Evolutionary conservation across 2,113 vertebrate genomes (phyloP), one percentile per base, ranked within the genome.

Genomic region (Illadopsis cleaveri): DNA sequence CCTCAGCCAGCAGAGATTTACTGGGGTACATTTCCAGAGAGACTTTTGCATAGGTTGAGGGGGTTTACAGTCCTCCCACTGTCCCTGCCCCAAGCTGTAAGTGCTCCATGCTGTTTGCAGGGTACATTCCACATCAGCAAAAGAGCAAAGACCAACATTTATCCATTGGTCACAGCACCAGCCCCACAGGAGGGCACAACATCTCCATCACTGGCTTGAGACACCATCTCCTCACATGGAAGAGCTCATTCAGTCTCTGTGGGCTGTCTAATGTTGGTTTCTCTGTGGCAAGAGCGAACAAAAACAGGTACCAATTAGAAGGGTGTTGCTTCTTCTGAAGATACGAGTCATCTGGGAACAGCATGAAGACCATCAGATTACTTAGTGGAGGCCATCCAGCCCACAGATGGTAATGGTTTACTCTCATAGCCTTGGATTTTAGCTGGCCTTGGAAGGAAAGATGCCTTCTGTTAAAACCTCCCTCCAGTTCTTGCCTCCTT

Each of bases 1-100:
- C 96, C 94, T 90, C 94, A 28, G 88, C 92, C 47, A 66, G 79
- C 93, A 44, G 60, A 93, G 90, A 88, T 96, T 96, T 95, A 93
- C 86, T 75, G 80, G 88, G 96, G 44, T 89, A 11, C 76, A 22
- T 54, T 96, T 93, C 82, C 94, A 96, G 44, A 68, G 87, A 77
- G 85, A 79, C 4, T 0, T 82, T 69, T 69, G 73, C 89, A 64
- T 40, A 68, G 80, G 53, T 44, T 62, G 53, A 47, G 12, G 5
- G 50, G 33, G 56, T 37, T 77, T 82, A 68, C 44, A 86, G 69
- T 81, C 51, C 72, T 93, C 85, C 85, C 88, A 69, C 84, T 7
- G 2, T 54, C 75, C 81, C 84, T 79, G 62, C 82, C 51, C 66
- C 61, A n/a, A 77, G 64, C 76, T 45, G 22, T 54, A 66, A 84